Evolutionary conservation across 2,797 vertebrate genomes (phyloP), one percentile per base, ranked within the genome.

Genomic region (Myripristis murdjan): DNA sequence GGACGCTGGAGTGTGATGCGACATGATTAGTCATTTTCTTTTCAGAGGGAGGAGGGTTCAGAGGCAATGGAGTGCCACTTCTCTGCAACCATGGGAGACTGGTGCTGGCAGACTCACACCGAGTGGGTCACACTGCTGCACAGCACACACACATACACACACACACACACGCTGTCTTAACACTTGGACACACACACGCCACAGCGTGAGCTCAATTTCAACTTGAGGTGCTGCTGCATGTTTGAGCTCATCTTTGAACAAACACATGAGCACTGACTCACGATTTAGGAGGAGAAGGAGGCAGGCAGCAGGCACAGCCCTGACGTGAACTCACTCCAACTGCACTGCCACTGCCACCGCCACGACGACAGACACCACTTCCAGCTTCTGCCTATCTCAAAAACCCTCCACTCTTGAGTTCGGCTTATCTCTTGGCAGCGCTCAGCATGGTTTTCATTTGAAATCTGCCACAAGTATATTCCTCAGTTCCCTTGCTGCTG

Each of bases 1-100:
- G 46, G 65, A 74, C 79, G 83, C 4, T 16, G 15, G 39, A 61
- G 56, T 20, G 61, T 8, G 77, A 86, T 82, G 63, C 69, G 73
- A 63, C 24, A n/a, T 28, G 35, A 37, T 24, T 51, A 41, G 56
- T 53, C 44, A n/a, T 47, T 67, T 79, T 66, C n/a, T 60, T 61
- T 62, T 59, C 8, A 23, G 67, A 39, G 39, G 69, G 15, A 41
- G 2, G 37, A 41, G 2, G 37, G 22, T 70, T 61, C 11, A n/a
- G n/a, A 64, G 35, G 58, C 58, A 35, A 51, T 2, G 2, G 61
- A 60, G 26, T 4, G 14, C 2, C 55, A 78, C 26, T 3, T 74
- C 63, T 57, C 24, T 68, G 51, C 26, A n/a, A 75, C 39, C 41
- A 41, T 5, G 46, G 10, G 60, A 58, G 23, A 51, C 22, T 15